phyloP scores from a whole-genome alignment of 1,140 invertebrate genomes.

The Tachypleus tridentatus region DNA sequence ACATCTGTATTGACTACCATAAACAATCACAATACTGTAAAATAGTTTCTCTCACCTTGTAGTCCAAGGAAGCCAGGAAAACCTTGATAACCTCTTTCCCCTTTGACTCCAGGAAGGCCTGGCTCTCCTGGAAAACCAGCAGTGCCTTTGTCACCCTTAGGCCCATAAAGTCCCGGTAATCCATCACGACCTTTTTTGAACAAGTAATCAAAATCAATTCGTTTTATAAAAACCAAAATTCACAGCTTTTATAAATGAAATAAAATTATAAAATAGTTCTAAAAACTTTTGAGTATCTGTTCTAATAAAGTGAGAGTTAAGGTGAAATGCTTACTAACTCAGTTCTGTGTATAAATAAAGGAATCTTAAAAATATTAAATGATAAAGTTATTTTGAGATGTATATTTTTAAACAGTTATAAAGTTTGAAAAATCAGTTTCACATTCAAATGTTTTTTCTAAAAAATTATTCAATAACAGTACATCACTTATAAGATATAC shows the following conservation, averaged over 20 bases:
- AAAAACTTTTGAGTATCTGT: neutral
- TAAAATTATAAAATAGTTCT: conserved; percentile 4
- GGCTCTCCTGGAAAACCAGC: conserved; percentile 39
- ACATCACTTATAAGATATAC: too few relatives aligned
- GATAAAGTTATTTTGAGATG: too few relatives aligned
- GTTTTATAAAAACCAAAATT: conserved; percentile 20
- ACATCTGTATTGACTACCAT: too few relatives aligned
- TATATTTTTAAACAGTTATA: too few relatives aligned
- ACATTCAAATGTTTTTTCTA: too few relatives aligned
- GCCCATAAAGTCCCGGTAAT: conserved; percentile 38
- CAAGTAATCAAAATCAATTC: conserved; percentile 43
- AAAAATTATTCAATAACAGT: too few relatives aligned
- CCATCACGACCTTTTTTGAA: conserved; percentile 43
- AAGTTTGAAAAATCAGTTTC: too few relatives aligned
- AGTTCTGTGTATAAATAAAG: too few relatives aligned
- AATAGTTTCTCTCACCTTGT: conserved; percentile 23
- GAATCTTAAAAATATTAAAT: too few relatives aligned
- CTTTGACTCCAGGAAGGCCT: conserved; percentile 43
- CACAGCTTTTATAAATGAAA: conserved; percentile 26
- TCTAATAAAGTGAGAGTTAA: too few relatives aligned
- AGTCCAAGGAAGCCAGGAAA: conserved; percentile 22
- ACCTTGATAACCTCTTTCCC: conserved; percentile 48
- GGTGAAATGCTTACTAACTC: too few relatives aligned
- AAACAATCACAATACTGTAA: conserved; percentile 34
- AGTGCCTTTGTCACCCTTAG: conserved; percentile 11